Percentiles rank a stretch among this genome's conserved stretches.
These are phyloP conservation scores for Diadema setosum DNA, from an alignment of 35 echinoderm and acorn worm species.

Conservation along the genomic window DNA sequence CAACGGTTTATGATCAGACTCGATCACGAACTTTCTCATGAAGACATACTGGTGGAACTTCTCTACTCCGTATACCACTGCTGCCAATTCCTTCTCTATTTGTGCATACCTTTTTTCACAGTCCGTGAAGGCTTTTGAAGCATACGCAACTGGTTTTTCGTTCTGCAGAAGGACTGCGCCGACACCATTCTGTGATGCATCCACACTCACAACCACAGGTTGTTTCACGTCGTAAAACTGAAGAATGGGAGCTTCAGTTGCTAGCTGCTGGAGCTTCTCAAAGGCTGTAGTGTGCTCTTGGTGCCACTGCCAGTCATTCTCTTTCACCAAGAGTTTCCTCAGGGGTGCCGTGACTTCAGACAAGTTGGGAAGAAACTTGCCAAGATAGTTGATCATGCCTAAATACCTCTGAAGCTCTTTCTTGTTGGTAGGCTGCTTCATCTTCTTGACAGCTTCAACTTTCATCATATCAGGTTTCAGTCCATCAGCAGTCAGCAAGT, in stretches of 20 bases:
- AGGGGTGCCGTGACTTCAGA: constrained; percentile 17
- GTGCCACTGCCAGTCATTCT: constrained; percentile 13
- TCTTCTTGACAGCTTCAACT: constrained; percentile 37
- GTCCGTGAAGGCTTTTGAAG: constrained; percentile 29
- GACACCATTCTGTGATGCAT: constrained; percentile 30
- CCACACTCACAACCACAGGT: constrained; percentile 6
- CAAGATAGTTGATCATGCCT: constrained; percentile 52
- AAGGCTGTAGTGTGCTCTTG: background rate
- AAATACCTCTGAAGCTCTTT: constrained; percentile 27
- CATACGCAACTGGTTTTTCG: constrained; percentile 28
- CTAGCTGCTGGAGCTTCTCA: background rate
- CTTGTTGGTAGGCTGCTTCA: constrained; percentile 19
- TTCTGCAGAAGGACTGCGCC: constrained; percentile 14
- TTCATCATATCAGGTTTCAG: constrained; percentile 50
- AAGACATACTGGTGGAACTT: constrained; percentile 20
- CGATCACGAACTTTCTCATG: background rate
- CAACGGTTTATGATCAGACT: constrained; percentile 41
- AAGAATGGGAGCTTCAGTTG: constrained; percentile 14
- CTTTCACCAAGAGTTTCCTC: constrained; percentile 4
- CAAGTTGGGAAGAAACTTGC: constrained; percentile 31
- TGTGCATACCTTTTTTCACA: constrained; percentile 2
- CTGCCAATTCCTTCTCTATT: constrained; percentile 39
- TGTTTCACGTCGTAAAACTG: constrained; percentile 36
- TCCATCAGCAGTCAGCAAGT: constrained; percentile 19
- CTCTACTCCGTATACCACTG: background rate